Conservation (phyloP, 2,797 vertebrate genomes). For the Emydoidea blandingii region DNA sequence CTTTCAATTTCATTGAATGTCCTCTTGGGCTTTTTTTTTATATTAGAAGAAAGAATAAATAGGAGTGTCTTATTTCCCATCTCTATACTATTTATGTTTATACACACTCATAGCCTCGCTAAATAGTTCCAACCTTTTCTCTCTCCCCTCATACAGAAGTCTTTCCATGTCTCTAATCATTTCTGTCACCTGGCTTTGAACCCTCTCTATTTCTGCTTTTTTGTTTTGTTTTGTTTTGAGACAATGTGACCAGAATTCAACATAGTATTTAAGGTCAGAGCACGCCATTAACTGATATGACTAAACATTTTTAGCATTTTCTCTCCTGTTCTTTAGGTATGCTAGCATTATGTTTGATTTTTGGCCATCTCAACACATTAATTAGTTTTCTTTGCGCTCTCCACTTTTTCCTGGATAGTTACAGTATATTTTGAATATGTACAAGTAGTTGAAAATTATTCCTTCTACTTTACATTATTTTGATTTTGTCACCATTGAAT, state of each 20-base stretch:
- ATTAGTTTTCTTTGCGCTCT: neutral
- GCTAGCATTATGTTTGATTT: neutral
- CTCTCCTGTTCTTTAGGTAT: neutral
- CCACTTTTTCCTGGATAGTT: too few species aligned
- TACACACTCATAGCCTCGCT: neutral
- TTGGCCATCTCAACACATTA: neutral
- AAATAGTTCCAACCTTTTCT: neutral
- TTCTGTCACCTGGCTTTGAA: neutral
- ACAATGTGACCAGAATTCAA: neutral
- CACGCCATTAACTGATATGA: neutral
- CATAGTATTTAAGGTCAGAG: neutral
- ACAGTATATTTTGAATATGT: too few species aligned
- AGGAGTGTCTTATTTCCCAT: neutral
- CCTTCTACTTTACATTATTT: too few species aligned
- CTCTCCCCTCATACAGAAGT: neutral
- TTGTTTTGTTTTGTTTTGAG: too few species aligned
- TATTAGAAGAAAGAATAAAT: neutral
- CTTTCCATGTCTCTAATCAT: neutral
- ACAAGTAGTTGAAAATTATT: neutral
- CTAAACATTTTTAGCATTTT: neutral
- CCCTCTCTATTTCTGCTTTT: neutral
- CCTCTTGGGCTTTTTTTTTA: neutral
- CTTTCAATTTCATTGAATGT: neutral
- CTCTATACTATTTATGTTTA: neutral
- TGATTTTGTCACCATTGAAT: too few species aligned